These are phyloP conservation scores for Chrysomallon squamiferum DNA, from an alignment of 1,140 invertebrate species.

Conservation along the genomic window DNA sequence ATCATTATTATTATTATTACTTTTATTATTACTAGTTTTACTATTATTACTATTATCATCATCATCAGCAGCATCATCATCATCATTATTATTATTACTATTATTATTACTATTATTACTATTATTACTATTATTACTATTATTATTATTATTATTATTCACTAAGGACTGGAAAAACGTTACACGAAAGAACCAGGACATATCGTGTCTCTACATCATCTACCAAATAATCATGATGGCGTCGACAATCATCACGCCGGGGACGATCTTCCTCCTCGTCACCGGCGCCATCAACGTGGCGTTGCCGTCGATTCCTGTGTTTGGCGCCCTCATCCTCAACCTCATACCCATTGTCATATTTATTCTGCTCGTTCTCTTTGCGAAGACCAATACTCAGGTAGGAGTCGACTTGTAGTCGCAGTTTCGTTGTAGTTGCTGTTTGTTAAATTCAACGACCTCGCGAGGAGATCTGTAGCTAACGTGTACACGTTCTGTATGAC, in stretches of 20 bases:
- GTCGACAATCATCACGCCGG: constrained; percentile 70
- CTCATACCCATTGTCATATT: constrained; percentile 66
- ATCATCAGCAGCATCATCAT: no score
- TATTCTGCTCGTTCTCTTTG: constrained; percentile 64
- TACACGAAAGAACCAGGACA: constrained; percentile 49
- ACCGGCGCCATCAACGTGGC: constrained; percentile 70
- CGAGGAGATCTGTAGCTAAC: no score
- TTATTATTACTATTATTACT: no score
- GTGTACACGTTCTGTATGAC: no score
- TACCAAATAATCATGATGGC: constrained; percentile 62
- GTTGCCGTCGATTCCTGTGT: constrained; percentile 60
- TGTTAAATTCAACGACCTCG: no score
- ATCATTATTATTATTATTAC: no score
- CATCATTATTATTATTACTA: no score
- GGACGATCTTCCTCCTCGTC: constrained; percentile 72
- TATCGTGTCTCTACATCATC: constrained; percentile 46
- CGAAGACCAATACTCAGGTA: constrained; percentile 65
- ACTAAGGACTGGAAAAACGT: constrained; percentile 47
- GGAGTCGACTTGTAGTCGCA: no score
- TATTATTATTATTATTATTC: constrained; percentile 7
- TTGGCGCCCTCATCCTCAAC: constrained; percentile 64
- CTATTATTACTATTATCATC: no score
- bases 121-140: neutral
- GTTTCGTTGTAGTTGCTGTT: no score
- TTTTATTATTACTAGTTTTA: no score